These are phyloP conservation scores for Ooceraea biroi DNA, from an alignment of 1,140 invertebrate genomes.

Conservation along the genomic window DNA sequence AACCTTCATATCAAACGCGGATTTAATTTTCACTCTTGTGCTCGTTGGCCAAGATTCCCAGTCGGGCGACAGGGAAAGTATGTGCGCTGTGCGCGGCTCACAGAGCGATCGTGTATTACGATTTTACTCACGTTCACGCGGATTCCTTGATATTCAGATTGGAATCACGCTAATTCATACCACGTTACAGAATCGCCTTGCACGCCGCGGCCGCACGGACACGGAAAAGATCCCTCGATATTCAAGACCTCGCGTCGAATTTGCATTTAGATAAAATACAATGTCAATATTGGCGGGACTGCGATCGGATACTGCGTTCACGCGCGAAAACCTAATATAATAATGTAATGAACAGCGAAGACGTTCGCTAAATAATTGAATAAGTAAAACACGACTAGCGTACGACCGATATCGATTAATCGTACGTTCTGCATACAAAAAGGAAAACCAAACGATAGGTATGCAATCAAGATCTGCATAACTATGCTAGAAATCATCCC, in stretches of 20 bases:
- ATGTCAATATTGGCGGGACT: constrained; percentile 52
- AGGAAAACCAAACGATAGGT: neutral
- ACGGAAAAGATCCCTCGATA: constrained; percentile 51
- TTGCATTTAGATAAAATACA: constrained; percentile 70
- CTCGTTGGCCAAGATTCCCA: constrained; percentile 31
- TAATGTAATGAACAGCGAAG: constrained; percentile 50
- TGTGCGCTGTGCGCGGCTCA: constrained; percentile 23
- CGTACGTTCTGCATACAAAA: neutral
- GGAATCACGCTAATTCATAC: constrained; percentile 60
- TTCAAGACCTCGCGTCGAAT: constrained; percentile 54
- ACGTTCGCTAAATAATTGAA: constrained; percentile 28
- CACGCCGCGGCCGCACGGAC: constrained; percentile 31
- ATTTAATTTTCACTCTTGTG: constrained; percentile 36
- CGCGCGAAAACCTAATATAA: constrained; percentile 40
- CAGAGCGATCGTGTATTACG: neutral
- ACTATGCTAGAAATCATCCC: neutral
- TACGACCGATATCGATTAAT: neutral
- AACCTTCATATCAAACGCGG: constrained; percentile 39
- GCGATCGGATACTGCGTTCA: constrained; percentile 33
- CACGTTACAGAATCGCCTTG: constrained; percentile 46
- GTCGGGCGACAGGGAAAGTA: constrained; percentile 21
- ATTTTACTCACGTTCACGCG: constrained; percentile 53
- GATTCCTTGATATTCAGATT: constrained; percentile 62
- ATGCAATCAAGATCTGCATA: too few relatives aligned
- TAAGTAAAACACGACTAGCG: neutral